These are phyloP conservation scores for Ophion slaviceki DNA, from an alignment of 2,888 invertebrate genomes.

Conservation along the genomic window DNA sequence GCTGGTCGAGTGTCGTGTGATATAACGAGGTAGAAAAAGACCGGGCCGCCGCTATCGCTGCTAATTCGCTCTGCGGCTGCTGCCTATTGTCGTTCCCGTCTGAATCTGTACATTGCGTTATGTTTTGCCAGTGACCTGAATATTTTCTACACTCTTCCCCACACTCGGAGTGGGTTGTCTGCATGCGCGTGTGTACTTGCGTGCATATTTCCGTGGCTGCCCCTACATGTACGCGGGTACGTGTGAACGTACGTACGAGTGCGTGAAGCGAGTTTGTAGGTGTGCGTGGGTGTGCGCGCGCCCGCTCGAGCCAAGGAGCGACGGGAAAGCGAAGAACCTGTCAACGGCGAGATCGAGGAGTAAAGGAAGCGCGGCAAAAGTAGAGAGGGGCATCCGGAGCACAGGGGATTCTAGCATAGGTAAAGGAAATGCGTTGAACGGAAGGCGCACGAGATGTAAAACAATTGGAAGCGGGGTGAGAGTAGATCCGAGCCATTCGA, in stretches of 20 bases:
- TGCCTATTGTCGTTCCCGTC: constrained; percentile 16
- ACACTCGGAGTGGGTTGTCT: constrained; percentile 60
- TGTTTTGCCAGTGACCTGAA: constrained; percentile 31
- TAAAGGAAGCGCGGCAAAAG: constrained; percentile 19
- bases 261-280: constrained; percentile 67
- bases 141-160: background rate
- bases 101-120: constrained; percentile 9
- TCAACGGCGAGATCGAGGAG: constrained; percentile 17
- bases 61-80: background rate
- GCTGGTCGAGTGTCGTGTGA: constrained; percentile 61
- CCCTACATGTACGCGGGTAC: background rate
- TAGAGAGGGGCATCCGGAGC: background rate
- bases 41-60: constrained; percentile 13
- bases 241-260: background rate
- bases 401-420: background rate
- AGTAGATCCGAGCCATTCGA: constrained; percentile 72
- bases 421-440: background rate
- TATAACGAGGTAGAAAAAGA: constrained; percentile 44
- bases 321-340: constrained; percentile 14
- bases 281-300: constrained; percentile 45
- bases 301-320: constrained; percentile 47
- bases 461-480: background rate
- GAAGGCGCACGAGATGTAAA: background rate
- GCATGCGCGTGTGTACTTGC: constrained; percentile 34
- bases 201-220: constrained; percentile 16